These are phyloP conservation scores for Zaprionus lachaisei DNA, from an alignment of 1,140 invertebrate species.

Conservation along the genomic window DNA sequence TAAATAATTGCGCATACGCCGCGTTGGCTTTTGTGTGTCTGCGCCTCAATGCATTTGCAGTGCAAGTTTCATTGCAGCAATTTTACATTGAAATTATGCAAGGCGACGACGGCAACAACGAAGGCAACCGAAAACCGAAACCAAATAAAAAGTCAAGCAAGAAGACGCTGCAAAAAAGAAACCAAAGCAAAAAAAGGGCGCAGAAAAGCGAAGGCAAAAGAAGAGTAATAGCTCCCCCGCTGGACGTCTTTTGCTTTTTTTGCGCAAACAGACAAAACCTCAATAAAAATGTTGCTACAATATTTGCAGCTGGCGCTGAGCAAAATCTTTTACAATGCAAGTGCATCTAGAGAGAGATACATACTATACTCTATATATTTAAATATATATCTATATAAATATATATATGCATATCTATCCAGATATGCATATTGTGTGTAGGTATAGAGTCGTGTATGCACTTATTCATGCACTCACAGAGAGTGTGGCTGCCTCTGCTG, in stretches of 20 bases:
- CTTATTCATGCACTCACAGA: slow-evolving; percentile 44
- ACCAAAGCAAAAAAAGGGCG: background rate
- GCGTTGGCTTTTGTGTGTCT: slow-evolving; percentile 72
- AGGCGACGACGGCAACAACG: slow-evolving; percentile 35
- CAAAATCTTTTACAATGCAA: slow-evolving; percentile 70
- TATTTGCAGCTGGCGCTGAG: slow-evolving; percentile 75
- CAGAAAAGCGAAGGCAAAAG: slow-evolving; percentile 33
- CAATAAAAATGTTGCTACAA: slow-evolving; percentile 81
- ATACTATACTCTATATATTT: background rate
- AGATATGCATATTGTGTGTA: slow-evolving; percentile 9
- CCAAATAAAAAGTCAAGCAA: slow-evolving; percentile 14
- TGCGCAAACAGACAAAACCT: slow-evolving; percentile 80
- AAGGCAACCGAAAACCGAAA: slow-evolving; percentile 28
- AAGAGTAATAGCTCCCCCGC: slow-evolving; percentile 40
- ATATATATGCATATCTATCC: slow-evolving; percentile 18
- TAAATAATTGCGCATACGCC: slow-evolving; percentile 80
- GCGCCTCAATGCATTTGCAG: slow-evolving; percentile 68
- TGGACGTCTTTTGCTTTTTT: slow-evolving; percentile 62
- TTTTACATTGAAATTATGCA: slow-evolving; percentile 79
- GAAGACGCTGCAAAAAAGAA: background rate
- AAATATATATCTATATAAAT: background rate
- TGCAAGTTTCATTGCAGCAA: slow-evolving; percentile 70
- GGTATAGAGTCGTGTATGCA: slow-evolving; percentile 24
- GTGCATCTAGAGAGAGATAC: slow-evolving; percentile 45
- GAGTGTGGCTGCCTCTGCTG: background rate